Base-by-base conservation (phyloP, 2,888 invertebrate species). In the Hipparchia sbordonii region DNA sequence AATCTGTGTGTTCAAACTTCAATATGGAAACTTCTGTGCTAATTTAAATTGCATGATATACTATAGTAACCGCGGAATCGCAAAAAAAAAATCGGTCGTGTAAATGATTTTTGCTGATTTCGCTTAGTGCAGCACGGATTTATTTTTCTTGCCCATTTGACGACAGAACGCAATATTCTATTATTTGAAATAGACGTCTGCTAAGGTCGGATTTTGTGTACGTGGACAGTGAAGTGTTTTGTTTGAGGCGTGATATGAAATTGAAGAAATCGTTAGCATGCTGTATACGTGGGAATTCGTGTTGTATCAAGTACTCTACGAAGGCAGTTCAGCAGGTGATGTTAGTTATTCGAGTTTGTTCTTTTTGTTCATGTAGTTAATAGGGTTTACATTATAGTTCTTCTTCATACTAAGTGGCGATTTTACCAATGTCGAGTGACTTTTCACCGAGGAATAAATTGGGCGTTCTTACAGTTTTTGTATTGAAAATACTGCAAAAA, bases 181-280 rank as follows among this genome's bases (percentile, higher is more conserved):
- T 80, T 80, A 83, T 82, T 85, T 83, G 83, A 84, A 83, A 81
- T 82, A 84, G 87, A 87, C 87, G 88, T 85, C 80, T 79, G 80
- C 78, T 78, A 80, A 70, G 82, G 83, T 84, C 80, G 74, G 79
- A 7, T 59, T 63, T 23, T 3, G 74, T 72, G 76, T 82, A 79
- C 82, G 82, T 82, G 82, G 80, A 81, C 77, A 75, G 79, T 74
- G 71, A 56, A 60, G 45, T 75, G 70, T 72, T 74, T 74, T 75
- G 33, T 33, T 7, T 78, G 72, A 79, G 82, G 81, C 82, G 81
- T 83, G 90, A 82, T 77, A 92, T 93, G 92, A 92, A 91, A 84
- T 82, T 92, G 56, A 93, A 91, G 82, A 91, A 87, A 81, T 90
- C 91, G 65, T 89, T 92, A 85, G 87, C 89, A 76, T 91, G 87